These are phyloP conservation scores for Panagrolaimus sp. DNA, from an alignment of 1,140 invertebrate genomes.

Conservation along the genomic window DNA sequence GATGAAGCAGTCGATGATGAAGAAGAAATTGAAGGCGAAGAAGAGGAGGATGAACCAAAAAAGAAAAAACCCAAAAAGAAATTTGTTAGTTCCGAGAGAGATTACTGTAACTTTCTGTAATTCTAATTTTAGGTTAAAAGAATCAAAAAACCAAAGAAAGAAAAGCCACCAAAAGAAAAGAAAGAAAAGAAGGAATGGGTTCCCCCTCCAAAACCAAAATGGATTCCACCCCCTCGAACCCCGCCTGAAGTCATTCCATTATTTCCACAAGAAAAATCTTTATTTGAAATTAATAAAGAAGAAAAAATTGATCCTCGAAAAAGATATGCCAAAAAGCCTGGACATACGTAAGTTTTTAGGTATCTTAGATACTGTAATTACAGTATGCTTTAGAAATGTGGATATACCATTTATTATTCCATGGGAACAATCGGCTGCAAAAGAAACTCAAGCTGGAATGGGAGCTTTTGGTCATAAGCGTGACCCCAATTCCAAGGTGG, in stretches of 20 bases:
- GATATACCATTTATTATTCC: conserved; percentile 38
- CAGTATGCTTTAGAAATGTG: conserved; percentile 12
- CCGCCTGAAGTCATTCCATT: conserved; percentile 36
- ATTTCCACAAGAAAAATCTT: conserved; percentile 33
- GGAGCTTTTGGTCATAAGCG: conserved; percentile 39
- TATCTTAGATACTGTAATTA: background rate
- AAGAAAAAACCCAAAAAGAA: conserved; percentile 2
- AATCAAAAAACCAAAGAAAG: conserved; percentile 3
- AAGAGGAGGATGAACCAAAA: background rate
- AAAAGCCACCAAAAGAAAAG: background rate
- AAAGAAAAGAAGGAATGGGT: background rate
- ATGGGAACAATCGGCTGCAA: conserved; percentile 38
- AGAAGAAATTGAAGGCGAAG: background rate
- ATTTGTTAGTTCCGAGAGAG: background rate
- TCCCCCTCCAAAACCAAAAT: background rate
- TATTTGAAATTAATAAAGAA: conserved; percentile 37
- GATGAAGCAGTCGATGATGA: background rate
- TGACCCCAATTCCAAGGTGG: conserved; percentile 34
- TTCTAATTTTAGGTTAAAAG: conserved; percentile 2
- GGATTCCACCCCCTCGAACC: conserved; percentile 27
- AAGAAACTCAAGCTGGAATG: conserved; percentile 42
- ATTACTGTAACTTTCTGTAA: background rate
- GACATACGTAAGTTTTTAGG: conserved; percentile 6
- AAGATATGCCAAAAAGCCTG: conserved; percentile 31
- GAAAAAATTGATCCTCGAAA: conserved; percentile 33